Evolutionary conservation across 2,888 invertebrate species (phyloP).

Genomic region (Macrophya alboannulata): DNA sequence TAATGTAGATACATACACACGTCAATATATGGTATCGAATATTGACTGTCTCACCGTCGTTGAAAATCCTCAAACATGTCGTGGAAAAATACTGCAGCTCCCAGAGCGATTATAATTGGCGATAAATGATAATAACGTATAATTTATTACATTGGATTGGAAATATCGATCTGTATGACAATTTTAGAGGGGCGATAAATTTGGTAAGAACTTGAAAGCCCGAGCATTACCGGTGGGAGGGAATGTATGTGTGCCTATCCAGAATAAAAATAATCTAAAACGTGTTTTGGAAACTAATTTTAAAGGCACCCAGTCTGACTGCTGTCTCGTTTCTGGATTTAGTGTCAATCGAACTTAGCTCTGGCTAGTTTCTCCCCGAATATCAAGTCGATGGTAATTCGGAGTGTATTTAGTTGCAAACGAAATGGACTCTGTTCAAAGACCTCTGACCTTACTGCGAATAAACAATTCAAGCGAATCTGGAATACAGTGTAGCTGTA

Average conservation of each 20-base stretch:
- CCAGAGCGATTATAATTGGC: background rate
- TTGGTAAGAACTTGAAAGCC: background rate
- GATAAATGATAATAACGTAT: background rate
- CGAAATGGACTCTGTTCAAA: background rate
- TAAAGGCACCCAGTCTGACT: background rate
- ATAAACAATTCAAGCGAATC: background rate
- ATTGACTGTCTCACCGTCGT: background rate
- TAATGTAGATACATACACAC: background rate
- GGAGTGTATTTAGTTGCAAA: conserved; percentile 29
- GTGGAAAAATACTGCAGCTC: background rate
- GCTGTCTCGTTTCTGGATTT: conserved; percentile 45
- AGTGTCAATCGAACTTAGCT: conserved; percentile 47
- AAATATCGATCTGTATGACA: conserved; percentile 1
- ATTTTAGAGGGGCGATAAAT: background rate
- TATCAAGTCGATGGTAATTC: conserved; percentile 49
- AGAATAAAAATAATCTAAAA: conserved; percentile 7
- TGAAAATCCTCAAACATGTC: background rate
- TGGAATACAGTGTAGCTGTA: background rate
- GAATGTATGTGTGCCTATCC: background rate
- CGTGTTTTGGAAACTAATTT: conserved; percentile 38
- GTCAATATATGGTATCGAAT: background rate
- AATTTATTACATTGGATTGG: conserved; percentile 7
- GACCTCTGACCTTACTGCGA: background rate
- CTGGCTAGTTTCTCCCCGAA: conserved; percentile 15
- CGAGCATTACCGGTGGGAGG: background rate